Evolutionary conservation across 1,140 invertebrate species (phyloP).

Genomic region (Tetramorium alpestre): DNA sequence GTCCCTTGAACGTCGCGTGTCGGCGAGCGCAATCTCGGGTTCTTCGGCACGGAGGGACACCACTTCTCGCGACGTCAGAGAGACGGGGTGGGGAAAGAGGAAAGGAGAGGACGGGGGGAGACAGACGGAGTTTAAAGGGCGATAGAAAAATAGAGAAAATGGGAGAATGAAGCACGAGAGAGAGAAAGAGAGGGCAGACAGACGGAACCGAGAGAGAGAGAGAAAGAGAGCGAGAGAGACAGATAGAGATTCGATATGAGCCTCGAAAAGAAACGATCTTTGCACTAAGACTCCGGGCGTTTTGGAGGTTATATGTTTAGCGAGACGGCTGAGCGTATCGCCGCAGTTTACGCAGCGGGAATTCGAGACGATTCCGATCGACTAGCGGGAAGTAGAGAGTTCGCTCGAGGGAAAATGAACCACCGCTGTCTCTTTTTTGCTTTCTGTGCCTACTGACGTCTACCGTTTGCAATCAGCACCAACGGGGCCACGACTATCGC

Average conservation of each 20-base stretch:
- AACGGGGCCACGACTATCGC: slow-evolving; percentile 44
- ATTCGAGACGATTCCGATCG: neutral
- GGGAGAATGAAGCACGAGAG: neutral
- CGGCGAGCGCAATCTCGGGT: neutral
- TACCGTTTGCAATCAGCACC: slow-evolving; percentile 57
- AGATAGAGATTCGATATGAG: slow-evolving; percentile 27
- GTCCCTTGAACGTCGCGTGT: slow-evolving; percentile 26
- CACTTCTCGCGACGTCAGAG: slow-evolving; percentile 37
- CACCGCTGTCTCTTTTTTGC: slow-evolving; percentile 19
- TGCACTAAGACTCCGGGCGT: neutral
- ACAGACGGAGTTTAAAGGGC: neutral
- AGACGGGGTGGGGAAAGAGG: neutral
- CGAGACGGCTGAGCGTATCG: neutral
- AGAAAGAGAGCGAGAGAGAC: neutral
- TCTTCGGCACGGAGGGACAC: neutral
- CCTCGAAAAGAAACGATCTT: neutral
- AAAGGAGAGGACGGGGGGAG: neutral
- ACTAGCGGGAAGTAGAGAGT: neutral
- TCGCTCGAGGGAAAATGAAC: neutral
- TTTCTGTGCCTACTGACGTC: slow-evolving; percentile 55
- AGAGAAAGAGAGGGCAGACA: slow-evolving; percentile 14
- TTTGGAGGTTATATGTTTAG: slow-evolving; percentile 27
- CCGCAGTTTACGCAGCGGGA: neutral
- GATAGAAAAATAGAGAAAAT: slow-evolving; percentile 22
- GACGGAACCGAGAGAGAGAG: slow-evolving; percentile 4